Evolutionary conservation across 2,113 vertebrate genomes (phyloP), one percentile per base, ranked within the genome.

Genomic region (Amazona vittata): DNA sequence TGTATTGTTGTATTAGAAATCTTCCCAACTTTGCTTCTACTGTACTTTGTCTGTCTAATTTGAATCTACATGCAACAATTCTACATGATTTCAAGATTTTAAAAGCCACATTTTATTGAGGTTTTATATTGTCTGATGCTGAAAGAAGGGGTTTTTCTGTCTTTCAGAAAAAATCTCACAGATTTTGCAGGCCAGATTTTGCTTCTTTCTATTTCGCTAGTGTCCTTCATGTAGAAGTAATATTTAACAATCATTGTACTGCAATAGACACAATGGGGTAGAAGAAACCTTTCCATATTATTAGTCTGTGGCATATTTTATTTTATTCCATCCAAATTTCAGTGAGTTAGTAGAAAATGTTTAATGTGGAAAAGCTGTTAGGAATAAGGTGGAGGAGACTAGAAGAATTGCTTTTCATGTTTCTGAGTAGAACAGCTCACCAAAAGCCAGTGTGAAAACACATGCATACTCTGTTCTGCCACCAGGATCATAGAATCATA

Each of bases 121-220:
- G 1, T 35, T 82, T 70, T 74, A 14, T 33, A 21, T 4, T 44
- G 17, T 55, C 15, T 67, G 35, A 68, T 41, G 73, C 9, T 6
- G 24, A 73, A 73, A 28, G 15, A 49, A 43, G 6, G 4, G 0
- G 0, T 4, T 39, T 35, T 37, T 18, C 3, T 73, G 3, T 44
- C 10, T 73, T 11, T 64, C n/a, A 33, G 8, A 33, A 35, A 65
- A 62, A 46, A 14, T 39, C 6, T 71, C 19, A 39, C 10, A 33
- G 25, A 68, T 39, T 63, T 62, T 82, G 31, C 41, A 41, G 29
- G 37, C 59, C 17, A 46, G 9, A 47, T 57, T 83, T 93, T 86
- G 11, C 43, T 74, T 26, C 49, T 64, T 86, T 68, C 9, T 57
- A 5, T 68, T 90, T 77, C 12, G 17, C 74, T 83, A 64, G 5